phyloP scores from a whole-genome alignment of 2,888 invertebrate species.

The Cheilosia impressa region DNA sequence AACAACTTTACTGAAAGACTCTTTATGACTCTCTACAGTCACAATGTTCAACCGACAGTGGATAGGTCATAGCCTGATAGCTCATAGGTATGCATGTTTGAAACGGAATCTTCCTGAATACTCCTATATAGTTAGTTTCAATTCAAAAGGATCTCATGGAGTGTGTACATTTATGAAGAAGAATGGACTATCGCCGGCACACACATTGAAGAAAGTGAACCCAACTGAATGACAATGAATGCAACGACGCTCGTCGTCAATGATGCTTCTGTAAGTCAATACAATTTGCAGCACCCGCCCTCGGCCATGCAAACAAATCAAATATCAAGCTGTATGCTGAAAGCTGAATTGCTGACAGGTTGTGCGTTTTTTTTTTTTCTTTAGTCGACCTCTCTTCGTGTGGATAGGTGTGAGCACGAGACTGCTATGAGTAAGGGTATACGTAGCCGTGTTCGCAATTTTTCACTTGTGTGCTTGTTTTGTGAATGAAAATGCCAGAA shows the following conservation, averaged over 20 bases:
- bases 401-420: too few relatives aligned
- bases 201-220: constrained; percentile 26
- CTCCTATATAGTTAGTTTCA: constrained; percentile 24
- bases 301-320: constrained; percentile 48
- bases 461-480: constrained; percentile 34
- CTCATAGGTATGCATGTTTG: constrained; percentile 11
- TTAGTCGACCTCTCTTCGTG: constrained; percentile 3
- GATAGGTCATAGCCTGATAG: constrained; percentile 5
- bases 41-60: constrained; percentile 10
- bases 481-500: constrained; percentile 44
- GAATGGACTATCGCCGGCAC: constrained; percentile 5
- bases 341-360: constrained; percentile 44
- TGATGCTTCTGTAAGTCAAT: constrained; percentile 74
- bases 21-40: background rate
- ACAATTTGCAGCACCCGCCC: constrained; percentile 55
- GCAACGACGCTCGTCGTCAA: constrained; percentile 49
- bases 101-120: constrained; percentile 44
- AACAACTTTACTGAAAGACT: too few relatives aligned
- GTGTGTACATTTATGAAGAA: background rate
- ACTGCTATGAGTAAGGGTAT: background rate
- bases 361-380: constrained; percentile 47
- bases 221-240: constrained; percentile 56
- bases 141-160: constrained; percentile 22
- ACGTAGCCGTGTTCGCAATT: background rate
- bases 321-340: constrained; percentile 27